Evolutionary conservation across 2,888 invertebrate genomes (phyloP), one percentile per base, ranked within the genome.

Genomic region (Leucophora obtusa): DNA sequence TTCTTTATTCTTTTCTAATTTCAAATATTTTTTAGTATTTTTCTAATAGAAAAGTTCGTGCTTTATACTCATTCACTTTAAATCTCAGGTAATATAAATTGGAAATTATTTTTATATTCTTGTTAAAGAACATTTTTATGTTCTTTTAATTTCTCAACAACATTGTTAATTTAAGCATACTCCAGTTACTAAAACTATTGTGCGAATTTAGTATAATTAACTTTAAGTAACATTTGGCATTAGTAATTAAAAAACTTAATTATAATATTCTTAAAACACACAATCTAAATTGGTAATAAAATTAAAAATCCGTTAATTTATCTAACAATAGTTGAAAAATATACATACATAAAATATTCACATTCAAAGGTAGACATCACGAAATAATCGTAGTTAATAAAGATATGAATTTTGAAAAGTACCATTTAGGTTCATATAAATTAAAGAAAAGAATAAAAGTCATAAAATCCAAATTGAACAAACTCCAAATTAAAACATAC

Each of bases 81-180:
- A 38, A 54, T 66, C 21, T 9, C 38, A 66, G 43, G 38, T 38
- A 11, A 54, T 66, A 53, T 38, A 50, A 2, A 15, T 62, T 50
- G 6, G 28, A 28, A 6, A 28, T 28, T 6, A n/a, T 14, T 21
- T 65, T 53, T 65, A 66, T 43, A 56, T 56, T 66, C 43, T 66
- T 66, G 66, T 66, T 54, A 66, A 66, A 43, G 28, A 66, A 66
- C n/a, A 70, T 1, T 60, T 70, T 59, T 59, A 59, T 70, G 59
- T 59, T 51, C 59, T 51, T 66, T 66, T 65, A 65, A 66, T 73
- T 59, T 66, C 38, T 73, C 59, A 51, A 59, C 65, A 73, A 66
- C 59, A 51, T 66, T 66, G 58, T 59, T 65, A 65, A 66, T 73
- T 51, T 59, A 51, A 51, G 17, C 51, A 28, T 7, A 28, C 1